Percentiles rank a stretch among this genome's conserved stretches.
phyloP scores from a whole-genome alignment of 2,888 invertebrate genomes.

The Drepanosiphum platanoidis region DNA sequence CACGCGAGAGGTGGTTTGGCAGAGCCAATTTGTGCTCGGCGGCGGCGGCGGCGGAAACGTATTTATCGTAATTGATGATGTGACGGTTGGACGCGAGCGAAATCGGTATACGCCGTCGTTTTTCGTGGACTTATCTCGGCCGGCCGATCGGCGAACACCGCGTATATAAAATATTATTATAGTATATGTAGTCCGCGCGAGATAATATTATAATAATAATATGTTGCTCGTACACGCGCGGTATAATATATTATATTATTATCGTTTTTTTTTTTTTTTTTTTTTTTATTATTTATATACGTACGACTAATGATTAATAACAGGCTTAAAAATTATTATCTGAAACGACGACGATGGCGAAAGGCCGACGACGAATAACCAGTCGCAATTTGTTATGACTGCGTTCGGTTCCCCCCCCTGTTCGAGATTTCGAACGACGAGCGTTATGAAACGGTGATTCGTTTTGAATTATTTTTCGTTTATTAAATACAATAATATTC shows the following conservation, averaged over 20 bases:
- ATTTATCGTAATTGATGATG: background rate
- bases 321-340: constrained; percentile 1
- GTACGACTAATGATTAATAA: background rate
- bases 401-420: background rate
- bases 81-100: background rate
- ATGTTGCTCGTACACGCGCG: background rate
- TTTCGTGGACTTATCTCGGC: background rate
- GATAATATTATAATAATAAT: too few relatives aligned
- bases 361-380: constrained; percentile 12
- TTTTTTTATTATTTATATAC: too few relatives aligned
- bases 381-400: constrained; percentile 39
- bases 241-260: background rate
- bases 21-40: background rate
- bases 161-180: too few relatives aligned
- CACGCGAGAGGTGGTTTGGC: background rate
- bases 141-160: background rate
- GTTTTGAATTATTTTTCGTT: constrained; percentile 31
- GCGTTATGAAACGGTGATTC: constrained; percentile 13
- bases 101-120: background rate
- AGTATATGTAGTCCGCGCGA: background rate
- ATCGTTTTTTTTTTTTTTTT: background rate
- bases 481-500: background rate
- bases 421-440: background rate
- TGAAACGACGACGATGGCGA: constrained; percentile 7
- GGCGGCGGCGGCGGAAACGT: background rate